phyloP scores from a whole-genome alignment of 1,140 invertebrate genomes.

The Hermetia illucens region DNA sequence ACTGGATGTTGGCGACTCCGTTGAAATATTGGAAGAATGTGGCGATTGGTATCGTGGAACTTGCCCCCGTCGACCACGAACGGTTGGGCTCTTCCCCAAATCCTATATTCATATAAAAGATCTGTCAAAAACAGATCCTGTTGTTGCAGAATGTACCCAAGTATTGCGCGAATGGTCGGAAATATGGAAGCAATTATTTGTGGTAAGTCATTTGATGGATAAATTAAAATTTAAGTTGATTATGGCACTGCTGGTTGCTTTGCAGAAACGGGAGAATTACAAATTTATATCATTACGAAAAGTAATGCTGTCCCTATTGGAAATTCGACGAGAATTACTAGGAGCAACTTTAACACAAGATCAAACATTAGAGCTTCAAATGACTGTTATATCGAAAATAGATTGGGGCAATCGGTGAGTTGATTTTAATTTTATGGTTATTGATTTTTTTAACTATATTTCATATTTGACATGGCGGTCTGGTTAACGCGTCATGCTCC shows the following conservation, averaged over 20 bases:
- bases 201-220: slow-evolving; percentile 41
- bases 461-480: too few relatives aligned
- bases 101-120: slow-evolving; percentile 56
- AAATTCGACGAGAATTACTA: slow-evolving; percentile 67
- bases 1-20: slow-evolving; percentile 78
- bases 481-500: too few relatives aligned
- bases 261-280: slow-evolving; percentile 62
- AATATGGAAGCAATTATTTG: slow-evolving; percentile 81
- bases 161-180: slow-evolving; percentile 85
- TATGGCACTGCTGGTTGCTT: slow-evolving; percentile 7
- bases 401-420: slow-evolving; percentile 93
- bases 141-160: slow-evolving; percentile 79
- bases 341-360: slow-evolving; percentile 79
- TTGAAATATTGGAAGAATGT: slow-evolving; percentile 83
- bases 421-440: background rate
- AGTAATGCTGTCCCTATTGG: slow-evolving; percentile 78
- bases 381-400: slow-evolving; percentile 77
- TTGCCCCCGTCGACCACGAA: slow-evolving; percentile 55
- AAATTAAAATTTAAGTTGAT: background rate
- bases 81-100: slow-evolving; percentile 73
- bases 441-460: background rate
- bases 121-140: slow-evolving; percentile 70
- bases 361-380: slow-evolving; percentile 69
- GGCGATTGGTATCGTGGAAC: slow-evolving; percentile 78
- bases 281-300: slow-evolving; percentile 69